phyloP scores from a whole-genome alignment of 2,113 vertebrate species.

The Protomyctophum bolini region DNA sequence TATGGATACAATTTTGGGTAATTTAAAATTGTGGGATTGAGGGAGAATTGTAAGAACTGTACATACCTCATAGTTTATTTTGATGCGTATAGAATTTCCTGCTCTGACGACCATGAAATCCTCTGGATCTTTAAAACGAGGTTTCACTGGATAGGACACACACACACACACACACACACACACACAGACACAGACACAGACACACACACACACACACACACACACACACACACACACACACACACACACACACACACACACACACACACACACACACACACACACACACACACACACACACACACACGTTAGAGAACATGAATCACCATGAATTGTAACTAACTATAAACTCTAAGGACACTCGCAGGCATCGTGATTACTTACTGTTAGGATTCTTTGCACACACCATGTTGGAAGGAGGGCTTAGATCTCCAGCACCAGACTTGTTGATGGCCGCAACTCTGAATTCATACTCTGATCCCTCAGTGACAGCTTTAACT shows the following conservation, averaged over 20 bases:
- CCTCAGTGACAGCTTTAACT: constrained; percentile 80
- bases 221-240: constrained; percentile 32
- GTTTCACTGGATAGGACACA: constrained; percentile 71
- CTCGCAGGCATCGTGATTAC: constrained; percentile 38
- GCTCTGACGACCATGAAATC: constrained; percentile 79
- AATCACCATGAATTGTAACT: no score
- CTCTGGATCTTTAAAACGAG: constrained; percentile 80
- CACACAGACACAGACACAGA: no score
- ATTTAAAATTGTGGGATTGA: no score
- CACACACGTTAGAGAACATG: no score
- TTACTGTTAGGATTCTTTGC: constrained; percentile 86
- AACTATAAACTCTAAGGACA: constrained; percentile 7
- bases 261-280: no score
- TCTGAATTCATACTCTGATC: constrained; percentile 87
- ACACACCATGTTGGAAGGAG: constrained; percentile 77
- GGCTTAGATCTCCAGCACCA: constrained; percentile 84
- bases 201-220: no score
- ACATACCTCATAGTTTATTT: constrained; percentile 84
- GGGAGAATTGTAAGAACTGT: neutral
- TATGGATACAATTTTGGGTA: no score
- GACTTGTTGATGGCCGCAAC: constrained; percentile 85
- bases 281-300: no score
- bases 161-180: no score
- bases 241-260: no score
- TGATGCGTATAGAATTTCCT: constrained; percentile 81